Evolutionary conservation across 2,888 invertebrate species (phyloP).

Genomic region (Xestia c-nigrum): DNA sequence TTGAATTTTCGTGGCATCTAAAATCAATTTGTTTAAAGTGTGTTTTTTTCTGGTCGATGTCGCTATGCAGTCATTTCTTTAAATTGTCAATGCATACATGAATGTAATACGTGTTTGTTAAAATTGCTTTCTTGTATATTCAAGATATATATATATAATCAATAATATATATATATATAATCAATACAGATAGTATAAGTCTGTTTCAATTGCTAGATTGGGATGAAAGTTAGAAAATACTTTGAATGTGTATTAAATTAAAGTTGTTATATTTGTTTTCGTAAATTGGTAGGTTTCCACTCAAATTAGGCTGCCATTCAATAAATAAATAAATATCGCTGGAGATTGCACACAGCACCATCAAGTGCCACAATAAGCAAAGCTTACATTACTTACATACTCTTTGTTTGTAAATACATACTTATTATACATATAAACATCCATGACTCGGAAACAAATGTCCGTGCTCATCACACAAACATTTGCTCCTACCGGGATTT

Average conservation of each 20-base stretch:
- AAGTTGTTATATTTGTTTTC: background rate
- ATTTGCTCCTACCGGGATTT: too few relatives aligned
- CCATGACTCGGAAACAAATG: too few relatives aligned
- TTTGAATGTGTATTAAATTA: background rate
- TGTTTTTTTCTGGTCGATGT: constrained; percentile 9
- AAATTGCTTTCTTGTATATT: constrained; percentile 1
- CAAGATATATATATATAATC: too few relatives aligned
- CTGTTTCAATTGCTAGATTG: background rate
- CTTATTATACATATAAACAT: too few relatives aligned
- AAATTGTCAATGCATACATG: background rate
- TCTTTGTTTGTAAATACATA: too few relatives aligned
- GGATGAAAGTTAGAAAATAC: background rate
- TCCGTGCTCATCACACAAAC: too few relatives aligned
- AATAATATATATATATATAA: too few relatives aligned
- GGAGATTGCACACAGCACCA: too few relatives aligned
- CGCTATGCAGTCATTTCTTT: constrained; percentile 2
- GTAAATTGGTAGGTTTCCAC: background rate
- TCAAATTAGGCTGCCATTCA: background rate
- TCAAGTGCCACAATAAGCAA: too few relatives aligned
- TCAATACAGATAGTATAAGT: too few relatives aligned
- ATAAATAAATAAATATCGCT: background rate
- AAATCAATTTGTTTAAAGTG: constrained; percentile 31
- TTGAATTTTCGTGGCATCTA: constrained; percentile 18
- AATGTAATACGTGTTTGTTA: background rate
- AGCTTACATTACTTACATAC: too few relatives aligned